These are phyloP conservation scores for Ophion ventricosus DNA, from an alignment of 2,888 invertebrate genomes.

Conservation along the genomic window DNA sequence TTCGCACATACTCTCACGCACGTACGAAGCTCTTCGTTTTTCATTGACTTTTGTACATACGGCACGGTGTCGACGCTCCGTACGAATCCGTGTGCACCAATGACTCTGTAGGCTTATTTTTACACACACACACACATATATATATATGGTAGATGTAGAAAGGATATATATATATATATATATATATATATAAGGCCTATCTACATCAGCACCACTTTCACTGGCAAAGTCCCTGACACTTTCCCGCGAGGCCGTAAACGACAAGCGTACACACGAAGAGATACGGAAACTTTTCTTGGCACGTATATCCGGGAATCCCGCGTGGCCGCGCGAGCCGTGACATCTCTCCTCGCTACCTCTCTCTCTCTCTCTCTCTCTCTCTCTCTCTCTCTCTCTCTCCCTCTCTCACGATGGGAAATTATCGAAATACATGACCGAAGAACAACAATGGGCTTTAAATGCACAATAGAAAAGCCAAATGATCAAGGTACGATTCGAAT, in stretches of 20 bases:
- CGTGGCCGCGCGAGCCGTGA: conserved; percentile 35
- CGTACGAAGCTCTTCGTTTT: not conserved
- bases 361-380: not conserved
- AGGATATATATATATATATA: not conserved
- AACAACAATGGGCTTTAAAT: not conserved
- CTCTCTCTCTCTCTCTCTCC: too few species aligned
- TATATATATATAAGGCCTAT: not conserved
- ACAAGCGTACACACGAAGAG: conserved; percentile 21
- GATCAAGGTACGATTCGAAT: conserved; percentile 28
- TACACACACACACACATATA: not conserved
- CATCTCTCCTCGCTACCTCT: too few species aligned
- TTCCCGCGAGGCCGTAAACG: conserved; percentile 58
- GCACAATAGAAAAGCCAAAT: not conserved
- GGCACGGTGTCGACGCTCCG: conserved; percentile 37
- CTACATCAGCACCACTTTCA: conserved; percentile 55
- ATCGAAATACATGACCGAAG: conserved; percentile 33
- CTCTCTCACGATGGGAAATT: conserved; percentile 14
- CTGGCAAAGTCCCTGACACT: conserved; percentile 62
- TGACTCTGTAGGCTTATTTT: conserved; percentile 13
- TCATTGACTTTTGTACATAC: conserved; percentile 35
- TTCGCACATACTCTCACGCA: not conserved
- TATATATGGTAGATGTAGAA: not conserved
- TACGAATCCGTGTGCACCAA: conserved; percentile 26
- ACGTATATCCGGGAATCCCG: conserved; percentile 50
- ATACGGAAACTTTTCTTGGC: conserved; percentile 54